Conservation (phyloP, 2,888 invertebrate genomes). For the Abrostola triplasia region DNA sequence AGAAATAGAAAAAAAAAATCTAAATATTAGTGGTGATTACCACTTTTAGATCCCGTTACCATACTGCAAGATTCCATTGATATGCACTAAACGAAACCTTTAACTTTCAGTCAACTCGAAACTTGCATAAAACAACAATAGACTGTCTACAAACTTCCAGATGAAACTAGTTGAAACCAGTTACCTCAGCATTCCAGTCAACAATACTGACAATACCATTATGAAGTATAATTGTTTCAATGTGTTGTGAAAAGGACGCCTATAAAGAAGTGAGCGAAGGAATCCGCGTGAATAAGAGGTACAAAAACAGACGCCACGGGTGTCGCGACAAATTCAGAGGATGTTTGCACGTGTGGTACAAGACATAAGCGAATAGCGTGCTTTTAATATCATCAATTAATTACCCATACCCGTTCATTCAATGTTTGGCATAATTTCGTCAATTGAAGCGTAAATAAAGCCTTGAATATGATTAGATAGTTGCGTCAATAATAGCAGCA, state of each 20-base stretch:
- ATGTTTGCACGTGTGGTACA: constrained; percentile 59
- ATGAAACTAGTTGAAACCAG: constrained; percentile 2
- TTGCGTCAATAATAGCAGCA: too few species aligned
- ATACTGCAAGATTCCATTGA: too few species aligned
- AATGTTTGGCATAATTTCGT: too few species aligned
- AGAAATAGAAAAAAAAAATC: too few species aligned
- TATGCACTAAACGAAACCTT: too few species aligned
- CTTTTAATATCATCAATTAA: too few species aligned
- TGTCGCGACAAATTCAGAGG: constrained; percentile 67
- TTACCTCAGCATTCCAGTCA: constrained; percentile 8
- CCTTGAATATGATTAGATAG: too few species aligned
- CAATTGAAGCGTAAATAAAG: too few species aligned
- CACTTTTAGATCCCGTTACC: too few species aligned
- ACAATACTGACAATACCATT: constrained; percentile 34
- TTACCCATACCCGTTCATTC: too few species aligned
- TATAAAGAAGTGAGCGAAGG: constrained; percentile 59
- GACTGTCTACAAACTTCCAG: background rate
- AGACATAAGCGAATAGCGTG: constrained; percentile 57
- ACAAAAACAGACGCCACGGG: constrained; percentile 73
- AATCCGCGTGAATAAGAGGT: constrained; percentile 63
- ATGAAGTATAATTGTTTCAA: constrained; percentile 52
- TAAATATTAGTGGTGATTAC: too few species aligned
- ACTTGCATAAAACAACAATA: constrained; percentile 5
- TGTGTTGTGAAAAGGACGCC: constrained; percentile 37
- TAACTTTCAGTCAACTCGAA: constrained; percentile 11